Conservation (phyloP, 2,113 vertebrate species). For the Strigops habroptila region DNA sequence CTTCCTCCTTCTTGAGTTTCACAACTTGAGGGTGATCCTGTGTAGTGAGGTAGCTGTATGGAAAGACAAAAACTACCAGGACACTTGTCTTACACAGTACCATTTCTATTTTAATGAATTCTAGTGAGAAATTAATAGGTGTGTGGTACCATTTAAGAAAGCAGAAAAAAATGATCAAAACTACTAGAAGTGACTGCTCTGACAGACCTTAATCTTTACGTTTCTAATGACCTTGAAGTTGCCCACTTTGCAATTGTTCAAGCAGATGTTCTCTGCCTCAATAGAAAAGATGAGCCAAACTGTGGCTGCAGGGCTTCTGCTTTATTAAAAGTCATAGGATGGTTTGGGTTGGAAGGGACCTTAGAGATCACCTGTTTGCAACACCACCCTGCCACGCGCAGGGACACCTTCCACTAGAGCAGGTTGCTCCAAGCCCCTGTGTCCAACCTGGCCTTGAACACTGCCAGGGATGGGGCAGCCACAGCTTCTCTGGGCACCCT, state of each 20-base stretch:
- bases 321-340: not conserved
- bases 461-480: not conserved
- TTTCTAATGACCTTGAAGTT: not conserved
- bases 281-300: not conserved
- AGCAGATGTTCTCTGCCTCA: not conserved
- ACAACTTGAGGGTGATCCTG: not conserved
- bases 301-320: not conserved
- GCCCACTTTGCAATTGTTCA: not conserved
- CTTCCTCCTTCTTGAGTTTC: not conserved
- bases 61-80: not conserved
- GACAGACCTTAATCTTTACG: not conserved
- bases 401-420: not conserved
- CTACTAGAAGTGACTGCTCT: not conserved
- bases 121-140: not conserved
- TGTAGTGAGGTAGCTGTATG: not conserved
- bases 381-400: accelerated
- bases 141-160: not conserved
- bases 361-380: not conserved
- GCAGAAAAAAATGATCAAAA: not conserved
- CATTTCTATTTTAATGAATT: not conserved
- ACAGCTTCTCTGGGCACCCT: not conserved
- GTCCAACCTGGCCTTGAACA: not conserved
- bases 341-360: not conserved
- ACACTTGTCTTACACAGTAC: accelerated
- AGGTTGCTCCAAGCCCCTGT: not conserved